Evolutionary conservation across 2,113 vertebrate genomes (phyloP).

Genomic region (Carlito syrichta): DNA sequence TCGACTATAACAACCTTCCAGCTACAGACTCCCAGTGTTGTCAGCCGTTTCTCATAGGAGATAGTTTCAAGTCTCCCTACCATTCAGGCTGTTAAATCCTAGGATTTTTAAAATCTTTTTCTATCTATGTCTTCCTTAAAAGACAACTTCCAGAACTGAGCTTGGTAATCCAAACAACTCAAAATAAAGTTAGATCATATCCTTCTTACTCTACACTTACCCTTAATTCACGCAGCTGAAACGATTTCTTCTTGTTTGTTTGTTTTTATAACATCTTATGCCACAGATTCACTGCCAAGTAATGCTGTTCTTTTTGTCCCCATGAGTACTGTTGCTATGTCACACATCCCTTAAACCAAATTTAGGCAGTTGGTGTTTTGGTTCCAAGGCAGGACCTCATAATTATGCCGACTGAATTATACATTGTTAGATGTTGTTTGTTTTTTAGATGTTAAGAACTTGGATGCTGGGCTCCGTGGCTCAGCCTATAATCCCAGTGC

Average conservation of each 20-base stretch:
- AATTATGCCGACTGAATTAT: slow-evolving; percentile 5
- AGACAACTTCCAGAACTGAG: neutral
- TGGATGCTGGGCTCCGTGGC: neutral
- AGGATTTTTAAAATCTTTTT: neutral
- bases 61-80: neutral
- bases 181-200: neutral
- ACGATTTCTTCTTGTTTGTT: neutral
- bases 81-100: neutral
- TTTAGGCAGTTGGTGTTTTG: neutral
- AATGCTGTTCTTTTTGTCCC: neutral
- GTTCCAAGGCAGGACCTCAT: neutral
- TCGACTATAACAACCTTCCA: neutral
- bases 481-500: neutral
- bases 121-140: neutral
- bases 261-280: neutral
- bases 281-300: neutral
- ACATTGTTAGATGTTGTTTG: neutral
- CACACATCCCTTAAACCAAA: neutral
- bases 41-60: neutral
- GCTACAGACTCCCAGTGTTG: neutral
- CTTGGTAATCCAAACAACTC: neutral
- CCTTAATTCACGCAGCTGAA: neutral
- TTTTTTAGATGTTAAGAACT: slow-evolving; percentile 21
- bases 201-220: neutral
- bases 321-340: neutral